Base-by-base conservation (phyloP, 2,888 invertebrate genomes). In the Lycia hirtaria region DNA sequence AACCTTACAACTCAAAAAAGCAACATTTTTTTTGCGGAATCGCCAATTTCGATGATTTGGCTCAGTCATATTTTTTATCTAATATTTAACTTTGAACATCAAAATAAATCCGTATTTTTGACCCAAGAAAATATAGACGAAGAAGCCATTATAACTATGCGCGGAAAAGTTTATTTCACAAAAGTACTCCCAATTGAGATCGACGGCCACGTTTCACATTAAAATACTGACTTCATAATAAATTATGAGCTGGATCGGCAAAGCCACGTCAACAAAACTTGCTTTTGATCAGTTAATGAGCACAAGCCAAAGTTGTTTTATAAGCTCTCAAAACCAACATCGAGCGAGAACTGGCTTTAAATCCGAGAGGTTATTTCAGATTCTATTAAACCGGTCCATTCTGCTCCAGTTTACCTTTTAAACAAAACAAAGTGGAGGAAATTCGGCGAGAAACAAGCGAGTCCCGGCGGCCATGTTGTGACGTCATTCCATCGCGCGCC, bases 381-480 rank as follows among this genome's bases (percentile, higher is more conserved):
- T 60, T 49, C 57, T 58, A 58, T 56, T 51, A 53, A 51, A 59
- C 55, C 45, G 43, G 56, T 33, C 55, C 58, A 53, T 58, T 58
- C 57, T 58, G 56, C 44, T 54, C 56, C 51, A 56, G 59, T 64
- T 64, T 60, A 55, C 61, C 64, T 59, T 59, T 61, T 49, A 57
- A 61, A 64, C 59, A 62, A 60, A 55, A 58, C 54, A 54, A 53
- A 58, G 57, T 49, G 52, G 47, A 37, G 51, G 40, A 55, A 58
- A 62, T 67, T 67, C 62, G 52, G 56, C 58, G 64, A 49, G 47
- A 55, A 59, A 61, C 62, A 55, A 56, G 32, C 56, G 30, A 24
- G 52, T 22, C 41, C 22, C 60, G 61, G 56, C 67, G 54, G 66
- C 68, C 70, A 70, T 69, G 61, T 73, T 74, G 72, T 74, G 72